These are phyloP conservation scores for Valencia hispanica DNA, from an alignment of 2,797 vertebrate species.

Conservation along the genomic window DNA sequence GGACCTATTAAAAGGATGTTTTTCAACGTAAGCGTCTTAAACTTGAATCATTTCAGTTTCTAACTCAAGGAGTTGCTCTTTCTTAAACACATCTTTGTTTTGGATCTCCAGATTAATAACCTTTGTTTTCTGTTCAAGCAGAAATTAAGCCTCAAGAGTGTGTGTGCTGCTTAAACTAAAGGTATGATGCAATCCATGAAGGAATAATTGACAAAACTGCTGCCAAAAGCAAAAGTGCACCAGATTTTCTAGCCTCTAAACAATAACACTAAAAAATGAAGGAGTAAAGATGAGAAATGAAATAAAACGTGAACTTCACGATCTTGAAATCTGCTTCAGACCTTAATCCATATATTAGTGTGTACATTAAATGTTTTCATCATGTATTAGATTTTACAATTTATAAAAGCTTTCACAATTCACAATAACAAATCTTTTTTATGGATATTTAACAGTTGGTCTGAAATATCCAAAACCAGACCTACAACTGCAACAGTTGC, in stretches of 20 bases:
- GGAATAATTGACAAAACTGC: not conserved
- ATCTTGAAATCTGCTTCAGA: not conserved
- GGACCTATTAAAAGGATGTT: slow-evolving; percentile 99
- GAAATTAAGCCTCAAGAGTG: not conserved
- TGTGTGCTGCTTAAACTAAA: not conserved
- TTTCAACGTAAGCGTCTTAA: slow-evolving; percentile 85
- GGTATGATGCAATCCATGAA: not conserved
- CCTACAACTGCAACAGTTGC: not conserved
- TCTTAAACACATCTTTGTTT: not conserved
- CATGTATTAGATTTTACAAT: too few relatives aligned
- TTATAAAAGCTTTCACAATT: too few relatives aligned
- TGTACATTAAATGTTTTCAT: not conserved
- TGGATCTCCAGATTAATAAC: not conserved
- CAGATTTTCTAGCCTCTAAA: not conserved
- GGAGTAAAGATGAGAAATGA: not conserved
- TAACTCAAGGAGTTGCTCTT: not conserved
- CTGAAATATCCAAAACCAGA: not conserved
- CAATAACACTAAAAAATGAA: not conserved
- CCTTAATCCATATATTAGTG: not conserved
- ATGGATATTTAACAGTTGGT: too few relatives aligned
- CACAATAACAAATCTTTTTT: too few relatives aligned
- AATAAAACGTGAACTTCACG: not conserved
- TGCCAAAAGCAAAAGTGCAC: not conserved
- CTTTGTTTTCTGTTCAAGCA: not conserved
- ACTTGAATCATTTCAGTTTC: slow-evolving; percentile 67